Evolutionary conservation across 2,113 vertebrate species (phyloP).

Genomic region (Chaetura pelagica): DNA sequence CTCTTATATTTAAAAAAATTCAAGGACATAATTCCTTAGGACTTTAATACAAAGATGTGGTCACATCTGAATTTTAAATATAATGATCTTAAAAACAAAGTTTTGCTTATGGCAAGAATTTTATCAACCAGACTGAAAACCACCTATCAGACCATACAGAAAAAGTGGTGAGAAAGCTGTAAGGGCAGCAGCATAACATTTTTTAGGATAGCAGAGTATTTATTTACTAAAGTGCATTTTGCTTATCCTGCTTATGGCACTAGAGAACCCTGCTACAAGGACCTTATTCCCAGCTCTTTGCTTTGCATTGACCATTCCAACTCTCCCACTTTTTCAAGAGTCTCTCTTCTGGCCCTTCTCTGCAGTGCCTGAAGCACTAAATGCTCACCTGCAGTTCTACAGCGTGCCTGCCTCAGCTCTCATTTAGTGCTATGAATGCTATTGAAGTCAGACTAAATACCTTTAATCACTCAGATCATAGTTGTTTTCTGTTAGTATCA

Average conservation of each 20-base stretch:
- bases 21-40: neutral
- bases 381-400: neutral
- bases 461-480: neutral
- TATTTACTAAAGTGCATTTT: neutral
- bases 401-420: neutral
- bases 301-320: neutral
- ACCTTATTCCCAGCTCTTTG: neutral
- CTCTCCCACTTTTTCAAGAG: neutral
- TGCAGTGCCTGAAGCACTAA: neutral
- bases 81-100: neutral
- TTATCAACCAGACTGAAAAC: neutral
- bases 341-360: neutral
- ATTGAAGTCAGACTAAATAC: neutral
- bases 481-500: neutral
- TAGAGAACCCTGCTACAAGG: neutral
- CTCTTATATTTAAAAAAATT: neutral
- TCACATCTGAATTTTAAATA: neutral
- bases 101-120: neutral
- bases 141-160: neutral
- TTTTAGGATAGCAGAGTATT: neutral
- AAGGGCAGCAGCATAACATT: neutral
- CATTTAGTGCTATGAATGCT: neutral
- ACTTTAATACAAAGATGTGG: neutral
- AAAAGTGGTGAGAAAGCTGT: neutral
- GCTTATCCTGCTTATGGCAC: neutral